Evolutionary conservation across 2,113 vertebrate genomes (phyloP).

Genomic region (Saguinus imperator): DNA sequence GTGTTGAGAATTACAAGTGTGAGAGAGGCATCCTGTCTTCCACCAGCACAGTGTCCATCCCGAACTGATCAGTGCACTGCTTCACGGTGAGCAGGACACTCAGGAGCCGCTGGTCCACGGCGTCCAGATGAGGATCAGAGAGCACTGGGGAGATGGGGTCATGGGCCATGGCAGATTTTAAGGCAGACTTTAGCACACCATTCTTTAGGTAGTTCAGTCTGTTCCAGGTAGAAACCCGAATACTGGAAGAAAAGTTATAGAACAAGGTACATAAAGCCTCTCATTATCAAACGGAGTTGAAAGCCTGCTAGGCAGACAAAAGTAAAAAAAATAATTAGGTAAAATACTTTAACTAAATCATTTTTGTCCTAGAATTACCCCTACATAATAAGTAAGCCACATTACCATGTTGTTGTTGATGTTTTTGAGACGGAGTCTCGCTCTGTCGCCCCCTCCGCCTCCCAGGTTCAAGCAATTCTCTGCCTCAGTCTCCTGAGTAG

Average conservation of each 20-base stretch:
- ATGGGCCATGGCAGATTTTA: constrained; percentile 91
- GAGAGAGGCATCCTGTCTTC: constrained; percentile 98
- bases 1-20: constrained; percentile 85
- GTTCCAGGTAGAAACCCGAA: constrained; percentile 98
- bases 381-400: neutral
- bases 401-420: neutral
- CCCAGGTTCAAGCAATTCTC: no score
- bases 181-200: constrained; percentile 91
- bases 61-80: constrained; percentile 96
- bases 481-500: no score
- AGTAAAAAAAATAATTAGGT: neutral
- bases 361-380: neutral
- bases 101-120: constrained; percentile 93
- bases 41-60: constrained; percentile 92
- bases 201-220: constrained; percentile 93
- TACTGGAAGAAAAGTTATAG: constrained; percentile 83
- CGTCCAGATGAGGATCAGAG: constrained; percentile 90
- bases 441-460: no score
- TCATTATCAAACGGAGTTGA: neutral
- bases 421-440: no score
- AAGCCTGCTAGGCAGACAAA: neutral
- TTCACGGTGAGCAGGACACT: constrained; percentile 92
- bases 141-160: constrained; percentile 94
- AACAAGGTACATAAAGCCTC: neutral
- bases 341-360: neutral